phyloP scores from a whole-genome alignment of 2,113 vertebrate genomes.

The Irena cyanogastra region DNA sequence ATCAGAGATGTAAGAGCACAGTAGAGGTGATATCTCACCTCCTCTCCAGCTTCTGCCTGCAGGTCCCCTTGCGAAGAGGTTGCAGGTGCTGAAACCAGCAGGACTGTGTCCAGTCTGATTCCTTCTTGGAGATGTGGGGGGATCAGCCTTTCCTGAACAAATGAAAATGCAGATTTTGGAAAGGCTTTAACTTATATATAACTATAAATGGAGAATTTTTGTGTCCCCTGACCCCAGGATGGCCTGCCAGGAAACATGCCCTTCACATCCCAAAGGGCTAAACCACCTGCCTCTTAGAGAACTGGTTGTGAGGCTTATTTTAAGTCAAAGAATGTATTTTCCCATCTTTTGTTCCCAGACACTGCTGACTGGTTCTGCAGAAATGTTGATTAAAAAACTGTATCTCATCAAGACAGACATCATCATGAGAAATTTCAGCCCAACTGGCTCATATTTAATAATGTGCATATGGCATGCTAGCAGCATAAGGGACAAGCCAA shows the following conservation, averaged over 20 bases:
- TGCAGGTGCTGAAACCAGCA: background rate
- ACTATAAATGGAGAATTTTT: background rate
- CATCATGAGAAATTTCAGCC: conserved; percentile 45
- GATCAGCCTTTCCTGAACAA: background rate
- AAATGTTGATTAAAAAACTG: conserved; percentile 39
- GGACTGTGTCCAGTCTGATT: background rate
- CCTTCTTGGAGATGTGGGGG: background rate
- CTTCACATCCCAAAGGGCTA: background rate
- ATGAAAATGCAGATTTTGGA: background rate
- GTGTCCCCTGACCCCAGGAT: background rate
- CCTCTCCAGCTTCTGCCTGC: background rate
- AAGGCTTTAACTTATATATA: background rate
- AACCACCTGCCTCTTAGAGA: background rate
- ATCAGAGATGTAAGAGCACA: background rate
- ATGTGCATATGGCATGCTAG: conserved; percentile 30
- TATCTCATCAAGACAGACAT: conserved; percentile 17
- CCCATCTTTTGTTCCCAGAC: background rate
- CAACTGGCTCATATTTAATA: conserved; percentile 47
- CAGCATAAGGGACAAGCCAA: conserved; percentile 28
- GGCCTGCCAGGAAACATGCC: background rate
- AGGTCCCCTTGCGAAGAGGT: background rate
- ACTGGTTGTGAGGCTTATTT: background rate
- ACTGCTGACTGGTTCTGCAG: background rate
- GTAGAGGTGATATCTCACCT: background rate
- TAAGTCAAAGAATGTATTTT: background rate